Percentiles rank a stretch among this genome's conserved stretches.
Evolutionary conservation across 1,140 invertebrate species (phyloP).

Genomic region (Tenebrio molitor): DNA sequence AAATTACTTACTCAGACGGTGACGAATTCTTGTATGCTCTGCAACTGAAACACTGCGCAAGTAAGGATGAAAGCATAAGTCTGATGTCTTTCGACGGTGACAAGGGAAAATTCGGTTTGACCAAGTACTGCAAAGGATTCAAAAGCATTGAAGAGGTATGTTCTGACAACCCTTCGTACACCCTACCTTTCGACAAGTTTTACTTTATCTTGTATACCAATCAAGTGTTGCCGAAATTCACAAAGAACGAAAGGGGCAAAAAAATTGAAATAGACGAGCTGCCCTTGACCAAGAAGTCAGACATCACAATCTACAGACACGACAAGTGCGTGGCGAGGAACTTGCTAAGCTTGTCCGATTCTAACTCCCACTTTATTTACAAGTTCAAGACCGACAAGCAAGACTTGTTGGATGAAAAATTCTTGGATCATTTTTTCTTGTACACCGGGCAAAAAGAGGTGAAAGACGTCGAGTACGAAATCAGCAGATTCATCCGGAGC

Average conservation of each 20-base stretch:
- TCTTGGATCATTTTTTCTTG: not conserved
- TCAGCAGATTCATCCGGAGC: not conserved
- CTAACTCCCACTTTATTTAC: not conserved
- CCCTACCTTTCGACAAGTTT: slow-evolving; percentile 4
- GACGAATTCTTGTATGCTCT: slow-evolving; percentile 13
- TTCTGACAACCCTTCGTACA: not conserved
- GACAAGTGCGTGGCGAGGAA: slow-evolving; percentile 2
- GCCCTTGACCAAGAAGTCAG: not conserved
- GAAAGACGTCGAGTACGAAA: slow-evolving; percentile 1
- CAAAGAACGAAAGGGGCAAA: not conserved
- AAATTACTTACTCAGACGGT: not conserved
- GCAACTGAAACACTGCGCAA: slow-evolving; percentile 3
- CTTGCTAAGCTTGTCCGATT: not conserved
- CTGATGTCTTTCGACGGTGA: not conserved
- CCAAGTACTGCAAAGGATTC: slow-evolving; percentile 3
- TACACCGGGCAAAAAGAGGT: slow-evolving; percentile 17
- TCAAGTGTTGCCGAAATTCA: not conserved
- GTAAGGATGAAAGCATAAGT: slow-evolving; percentile 2
- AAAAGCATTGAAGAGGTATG: not conserved
- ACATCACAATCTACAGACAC: not conserved
- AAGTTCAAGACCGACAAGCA: not conserved
- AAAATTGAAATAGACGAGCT: slow-evolving; percentile 2
- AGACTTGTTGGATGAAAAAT: not conserved
- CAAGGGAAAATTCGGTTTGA: not conserved
- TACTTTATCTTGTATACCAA: slow-evolving; percentile 21